Base-by-base conservation (phyloP, 2,113 vertebrate species). In the Caloenas nicobarica region DNA sequence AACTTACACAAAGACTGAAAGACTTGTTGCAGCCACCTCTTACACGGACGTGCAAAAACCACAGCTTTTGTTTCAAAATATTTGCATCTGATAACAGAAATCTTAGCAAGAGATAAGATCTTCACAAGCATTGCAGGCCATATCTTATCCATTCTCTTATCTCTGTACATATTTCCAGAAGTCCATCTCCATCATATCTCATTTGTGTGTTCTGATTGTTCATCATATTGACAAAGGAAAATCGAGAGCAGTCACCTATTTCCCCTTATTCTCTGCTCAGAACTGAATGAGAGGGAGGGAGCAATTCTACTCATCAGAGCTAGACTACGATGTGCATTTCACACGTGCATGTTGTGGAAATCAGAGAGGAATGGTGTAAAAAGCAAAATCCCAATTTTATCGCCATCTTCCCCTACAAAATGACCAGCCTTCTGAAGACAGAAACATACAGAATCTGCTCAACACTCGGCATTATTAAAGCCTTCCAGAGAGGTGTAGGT, bases 261-360 rank as follows among this genome's bases (percentile, higher is more conserved):
- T 69, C 24, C 44, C 38, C 14, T 86, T 28, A 54, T 15, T 13
- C 54, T 53, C 31, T 71, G 9, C 10, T 12, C 38, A 83, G 17
- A 81, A 10, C 4, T 16, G 2, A 42, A 44, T 28, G 19, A 61
- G 34, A 77, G 10, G 40, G 2, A 60, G 12, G 0, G 3, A 91
- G 18, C 24, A 85, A 18, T n/a, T 92, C 51, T 50, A 12, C 29
- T 33, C 7, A 46, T 34, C 34, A 81, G 48, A 91, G 29, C 18
- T 17, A 11, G 65, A 84, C 11, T 21, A 70, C 31, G 38, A 26
- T 7, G n/a, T 34, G 16, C 1, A 5, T 54, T 44, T 78, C 56
- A 62, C 1, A 1, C 23, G 14, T 3, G 17, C 4, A 57, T 4
- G 3, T 3, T 26, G 5, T 3, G 36, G 21, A 89, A 91, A 68